phyloP scores from a whole-genome alignment of 2,113 vertebrate species.

The Cathartes aura region DNA sequence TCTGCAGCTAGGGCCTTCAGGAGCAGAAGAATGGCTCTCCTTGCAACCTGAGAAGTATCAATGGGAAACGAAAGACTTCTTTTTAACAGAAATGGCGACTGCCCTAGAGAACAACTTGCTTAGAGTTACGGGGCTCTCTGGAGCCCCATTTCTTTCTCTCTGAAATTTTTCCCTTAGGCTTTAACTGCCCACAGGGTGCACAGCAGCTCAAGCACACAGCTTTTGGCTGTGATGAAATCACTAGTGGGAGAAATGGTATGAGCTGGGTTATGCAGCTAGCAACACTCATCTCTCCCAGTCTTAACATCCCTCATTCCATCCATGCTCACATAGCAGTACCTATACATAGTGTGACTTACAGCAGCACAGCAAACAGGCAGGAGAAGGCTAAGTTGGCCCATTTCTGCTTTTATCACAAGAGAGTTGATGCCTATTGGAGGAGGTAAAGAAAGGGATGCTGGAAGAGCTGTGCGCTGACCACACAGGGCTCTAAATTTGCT shows the following conservation, averaged over 20 bases:
- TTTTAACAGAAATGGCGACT: neutral
- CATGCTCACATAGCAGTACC: neutral
- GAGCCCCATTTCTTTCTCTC: neutral
- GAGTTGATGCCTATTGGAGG: neutral
- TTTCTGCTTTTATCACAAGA: neutral
- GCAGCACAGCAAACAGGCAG: neutral
- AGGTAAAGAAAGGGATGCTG: neutral
- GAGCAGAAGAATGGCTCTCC: neutral
- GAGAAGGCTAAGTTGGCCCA: neutral
- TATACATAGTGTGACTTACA: neutral
- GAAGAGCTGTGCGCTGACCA: neutral
- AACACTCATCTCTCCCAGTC: neutral
- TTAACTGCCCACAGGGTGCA: neutral
- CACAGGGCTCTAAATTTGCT: neutral
- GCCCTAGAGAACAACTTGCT: neutral
- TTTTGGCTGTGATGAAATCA: neutral
- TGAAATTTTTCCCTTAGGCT: neutral
- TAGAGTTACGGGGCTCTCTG: neutral
- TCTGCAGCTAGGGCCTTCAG: constrained; percentile 52
- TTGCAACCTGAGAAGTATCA: neutral
- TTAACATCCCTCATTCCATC: neutral
- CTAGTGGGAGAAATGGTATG: neutral
- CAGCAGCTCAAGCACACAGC: neutral
- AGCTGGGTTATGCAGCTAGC: neutral
- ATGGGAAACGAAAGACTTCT: neutral